Conservation (phyloP, 1,140 invertebrate genomes). For the Calosoma granatense region DNA sequence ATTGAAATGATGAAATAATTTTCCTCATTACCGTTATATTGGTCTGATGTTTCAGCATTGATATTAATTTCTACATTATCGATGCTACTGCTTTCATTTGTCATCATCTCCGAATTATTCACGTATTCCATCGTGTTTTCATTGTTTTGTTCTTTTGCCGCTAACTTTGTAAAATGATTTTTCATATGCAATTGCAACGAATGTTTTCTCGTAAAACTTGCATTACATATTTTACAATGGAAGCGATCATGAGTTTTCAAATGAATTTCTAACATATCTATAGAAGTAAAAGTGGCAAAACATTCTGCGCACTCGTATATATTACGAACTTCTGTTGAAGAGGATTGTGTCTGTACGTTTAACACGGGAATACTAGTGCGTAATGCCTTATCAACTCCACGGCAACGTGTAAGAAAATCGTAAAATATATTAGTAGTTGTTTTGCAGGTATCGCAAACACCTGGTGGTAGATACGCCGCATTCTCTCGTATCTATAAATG, state of each 20-base stretch:
- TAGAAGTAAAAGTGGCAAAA: background rate
- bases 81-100: background rate
- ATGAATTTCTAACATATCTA: background rate
- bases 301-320: background rate
- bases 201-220: background rate
- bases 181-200: background rate
- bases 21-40: too few species aligned
- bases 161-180: too few species aligned
- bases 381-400: background rate
- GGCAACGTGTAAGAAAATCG: background rate
- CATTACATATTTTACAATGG: background rate
- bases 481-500: background rate
- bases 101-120: too few species aligned
- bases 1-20: too few species aligned
- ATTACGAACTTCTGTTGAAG: too few species aligned
- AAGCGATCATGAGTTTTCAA: background rate
- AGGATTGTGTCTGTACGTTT: background rate
- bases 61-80: constrained; percentile 1
- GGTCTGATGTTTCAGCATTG: too few species aligned
- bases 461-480: background rate
- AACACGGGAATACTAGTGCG: background rate
- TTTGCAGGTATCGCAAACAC: background rate
- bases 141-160: too few species aligned
- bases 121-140: too few species aligned
- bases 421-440: background rate